These are phyloP conservation scores for Drosophila pullipes DNA, from an alignment of 2,888 invertebrate species.

Conservation along the genomic window DNA sequence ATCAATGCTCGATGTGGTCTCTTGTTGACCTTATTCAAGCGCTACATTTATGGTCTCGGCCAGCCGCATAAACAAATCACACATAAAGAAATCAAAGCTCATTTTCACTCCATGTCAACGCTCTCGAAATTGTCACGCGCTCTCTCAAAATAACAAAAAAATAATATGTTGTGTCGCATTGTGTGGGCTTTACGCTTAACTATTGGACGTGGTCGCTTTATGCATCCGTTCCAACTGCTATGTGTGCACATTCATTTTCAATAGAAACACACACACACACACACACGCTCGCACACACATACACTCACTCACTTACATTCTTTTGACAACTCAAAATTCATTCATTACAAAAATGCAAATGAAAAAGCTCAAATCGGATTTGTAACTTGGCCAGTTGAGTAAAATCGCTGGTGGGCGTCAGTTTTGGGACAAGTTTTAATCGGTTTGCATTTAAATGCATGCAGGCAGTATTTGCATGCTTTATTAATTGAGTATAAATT, in stretches of 20 bases:
- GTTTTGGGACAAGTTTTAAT: constrained; percentile 60
- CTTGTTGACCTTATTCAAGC: constrained; percentile 73
- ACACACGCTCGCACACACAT: not conserved
- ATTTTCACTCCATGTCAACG: constrained; percentile 75
- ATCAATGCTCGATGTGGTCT: constrained; percentile 61
- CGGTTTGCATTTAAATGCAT: constrained; percentile 45
- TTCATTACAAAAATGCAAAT: constrained; percentile 57
- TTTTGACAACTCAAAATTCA: constrained; percentile 37
- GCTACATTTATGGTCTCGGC: constrained; percentile 65
- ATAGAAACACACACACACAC: constrained; percentile 26
- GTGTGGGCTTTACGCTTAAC: constrained; percentile 66
- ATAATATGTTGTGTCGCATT: constrained; percentile 27
- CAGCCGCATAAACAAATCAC: constrained; percentile 69
- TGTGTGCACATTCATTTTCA: constrained; percentile 59
- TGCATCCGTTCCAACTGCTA: constrained; percentile 44
- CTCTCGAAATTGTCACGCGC: constrained; percentile 50
- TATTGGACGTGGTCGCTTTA: constrained; percentile 52
- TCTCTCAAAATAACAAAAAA: constrained; percentile 19
- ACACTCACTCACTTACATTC: not conserved
- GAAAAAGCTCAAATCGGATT: constrained; percentile 52
- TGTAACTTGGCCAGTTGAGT: constrained; percentile 68
- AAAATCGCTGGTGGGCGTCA: constrained; percentile 67
- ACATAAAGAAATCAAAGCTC: constrained; percentile 77
- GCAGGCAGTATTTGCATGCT: constrained; percentile 55
- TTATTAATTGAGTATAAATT: constrained; percentile 66